Percentiles rank a stretch among this genome's conserved stretches.
Evolutionary conservation across 2,797 vertebrate species (phyloP).

Genomic region (Neomorphus geoffroyi): DNA sequence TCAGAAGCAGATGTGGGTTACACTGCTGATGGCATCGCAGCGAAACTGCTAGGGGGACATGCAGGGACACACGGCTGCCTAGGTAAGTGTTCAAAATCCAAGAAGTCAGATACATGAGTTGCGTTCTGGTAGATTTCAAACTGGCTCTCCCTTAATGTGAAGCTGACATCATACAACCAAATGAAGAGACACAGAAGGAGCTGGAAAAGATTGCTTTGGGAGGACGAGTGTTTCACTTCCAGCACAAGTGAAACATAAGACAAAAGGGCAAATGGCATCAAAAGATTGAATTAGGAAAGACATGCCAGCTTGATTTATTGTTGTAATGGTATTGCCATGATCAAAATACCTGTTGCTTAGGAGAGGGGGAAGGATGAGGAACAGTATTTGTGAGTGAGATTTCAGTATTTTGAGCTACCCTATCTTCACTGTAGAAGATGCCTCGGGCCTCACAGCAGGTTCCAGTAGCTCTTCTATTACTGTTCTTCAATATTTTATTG

Average conservation of each 20-base stretch:
- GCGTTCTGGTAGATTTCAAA: background rate
- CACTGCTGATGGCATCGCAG: background rate
- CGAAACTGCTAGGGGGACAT: background rate
- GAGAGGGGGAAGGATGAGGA: background rate
- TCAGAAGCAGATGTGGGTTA: background rate
- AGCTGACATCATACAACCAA: background rate
- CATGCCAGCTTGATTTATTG: background rate
- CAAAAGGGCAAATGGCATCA: background rate
- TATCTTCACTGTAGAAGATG: background rate
- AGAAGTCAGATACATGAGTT: background rate
- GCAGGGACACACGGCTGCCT: background rate
- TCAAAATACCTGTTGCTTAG: background rate
- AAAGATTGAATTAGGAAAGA: background rate
- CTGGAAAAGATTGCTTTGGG: background rate
- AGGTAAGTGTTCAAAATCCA: conserved; percentile 62
- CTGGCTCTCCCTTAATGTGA: background rate
- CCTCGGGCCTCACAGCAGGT: background rate
- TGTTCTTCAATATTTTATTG: background rate
- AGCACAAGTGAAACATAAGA: background rate
- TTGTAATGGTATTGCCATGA: background rate
- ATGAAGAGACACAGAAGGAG: background rate
- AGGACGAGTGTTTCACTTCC: background rate
- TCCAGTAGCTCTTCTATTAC: background rate
- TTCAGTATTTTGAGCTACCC: background rate
- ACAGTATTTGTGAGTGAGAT: background rate